Percentiles rank a stretch among this genome's conserved stretches.
These are phyloP conservation scores for Nomada fucata DNA, from an alignment of 2,888 invertebrate species.

Conservation along the genomic window DNA sequence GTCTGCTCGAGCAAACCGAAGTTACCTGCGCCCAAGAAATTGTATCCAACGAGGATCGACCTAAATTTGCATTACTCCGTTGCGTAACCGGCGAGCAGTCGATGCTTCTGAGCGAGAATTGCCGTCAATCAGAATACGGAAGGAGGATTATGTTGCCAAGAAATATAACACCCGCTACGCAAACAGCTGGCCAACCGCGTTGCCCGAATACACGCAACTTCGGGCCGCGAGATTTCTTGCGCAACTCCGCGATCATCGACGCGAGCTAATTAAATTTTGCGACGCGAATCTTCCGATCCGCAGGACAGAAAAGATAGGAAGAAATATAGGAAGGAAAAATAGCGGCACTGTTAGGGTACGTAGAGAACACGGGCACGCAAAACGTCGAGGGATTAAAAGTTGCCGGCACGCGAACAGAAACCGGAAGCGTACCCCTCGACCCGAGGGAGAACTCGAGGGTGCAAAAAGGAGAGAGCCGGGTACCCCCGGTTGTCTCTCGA, in stretches of 20 bases:
- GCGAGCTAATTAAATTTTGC: constrained; percentile 1
- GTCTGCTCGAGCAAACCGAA: too few relatives aligned
- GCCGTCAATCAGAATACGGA: too few relatives aligned
- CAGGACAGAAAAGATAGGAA: neutral
- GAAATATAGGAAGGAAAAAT: neutral
- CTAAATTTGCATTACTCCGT: too few relatives aligned
- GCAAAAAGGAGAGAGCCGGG: constrained; percentile 53
- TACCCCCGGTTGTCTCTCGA: constrained; percentile 37
- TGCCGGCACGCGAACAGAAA: constrained; percentile 57
- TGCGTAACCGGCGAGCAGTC: too few relatives aligned
- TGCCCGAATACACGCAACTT: neutral
- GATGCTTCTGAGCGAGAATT: too few relatives aligned
- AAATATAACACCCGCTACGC: neutral
- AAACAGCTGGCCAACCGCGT: constrained; percentile 9
- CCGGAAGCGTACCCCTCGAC: constrained; percentile 36
- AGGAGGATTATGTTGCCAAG: neutral
- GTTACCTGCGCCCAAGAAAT: too few relatives aligned
- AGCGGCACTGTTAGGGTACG: neutral
- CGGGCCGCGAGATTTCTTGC: neutral
- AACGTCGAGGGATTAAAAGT: constrained; percentile 44
- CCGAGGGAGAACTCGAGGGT: constrained; percentile 44
- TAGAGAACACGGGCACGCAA: neutral
- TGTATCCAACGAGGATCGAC: too few relatives aligned
- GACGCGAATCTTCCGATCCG: neutral
- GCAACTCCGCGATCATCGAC: neutral